Base-by-base conservation (phyloP, 2,888 invertebrate species). In the Carabus problematicus region DNA sequence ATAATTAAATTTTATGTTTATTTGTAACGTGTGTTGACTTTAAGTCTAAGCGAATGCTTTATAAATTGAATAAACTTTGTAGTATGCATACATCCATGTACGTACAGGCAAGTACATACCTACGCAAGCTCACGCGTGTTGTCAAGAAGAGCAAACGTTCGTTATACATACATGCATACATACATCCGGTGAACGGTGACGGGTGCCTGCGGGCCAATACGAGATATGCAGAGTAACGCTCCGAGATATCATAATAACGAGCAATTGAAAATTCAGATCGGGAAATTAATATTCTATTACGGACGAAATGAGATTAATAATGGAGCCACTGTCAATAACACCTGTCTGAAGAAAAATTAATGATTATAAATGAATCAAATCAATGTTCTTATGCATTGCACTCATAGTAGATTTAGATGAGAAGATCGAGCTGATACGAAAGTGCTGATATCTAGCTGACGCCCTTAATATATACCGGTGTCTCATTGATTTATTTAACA, bases 231-330 rank as follows among this genome's bases (percentile, higher is more conserved):
- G 54, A 54, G 16, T 54, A 54, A 54, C 18, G 54, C 54, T 54
- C 18, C 54, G 14, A 54, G 54, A 54, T 54, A 54, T 54, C 54
- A 54, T 54, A 54, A 54, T 54, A 54, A 18, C 40, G 39, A 56
- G 40, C 18, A 39, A 56, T 19, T 19, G 40, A 39, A 39, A 56
- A 56, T 56, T 56, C 58, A 56, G n/a, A 14, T 56, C 16, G 11
- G 12, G 45, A 45, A 45, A 45, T 54, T 54, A 54, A 54, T 54
- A 54, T 54, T 54, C 16, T 54, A 54, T 54, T 54, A 54, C 54
- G 54, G 9, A 11, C 16, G 16, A 18, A 18, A 16, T 54, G 12
- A 54, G 11, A 54, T 14, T 54, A 14, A 54, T n/a, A 14, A 54
- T 14, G 12, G 12, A 16, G 16, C 54, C 7, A 16, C 18, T 54